Evolutionary conservation across 2,888 invertebrate species (phyloP), one percentile per base, ranked within the genome.

Genomic region (Bruchidius siliquastri): DNA sequence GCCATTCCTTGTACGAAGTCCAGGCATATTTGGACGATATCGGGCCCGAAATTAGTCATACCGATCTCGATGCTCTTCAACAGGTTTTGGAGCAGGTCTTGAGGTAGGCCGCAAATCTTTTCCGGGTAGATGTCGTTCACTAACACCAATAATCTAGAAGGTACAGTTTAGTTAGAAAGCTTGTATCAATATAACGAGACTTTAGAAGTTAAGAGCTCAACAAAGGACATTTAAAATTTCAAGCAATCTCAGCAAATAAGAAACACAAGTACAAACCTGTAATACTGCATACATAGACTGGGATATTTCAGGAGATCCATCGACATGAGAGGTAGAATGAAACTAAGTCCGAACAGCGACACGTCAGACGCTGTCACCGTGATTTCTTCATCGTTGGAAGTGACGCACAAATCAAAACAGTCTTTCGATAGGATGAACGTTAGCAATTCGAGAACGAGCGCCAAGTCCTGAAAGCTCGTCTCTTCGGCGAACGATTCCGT

Each of bases 371-470:
- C 88, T 8, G 87, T 86, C 20, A 87, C 83, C 4, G 83, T 83
- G 1, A 85, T 79, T 72, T 85, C 85, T 75, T 84, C 82, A 4
- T 82, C 77, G 67, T 78, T 77, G 3, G 72, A 76, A 6, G 76
- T 77, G 0, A 82, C 78, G 75, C 84, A 83, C 22, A 87, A 82
- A 81, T 86, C 85, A 67, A 87, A 79, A 74, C 86, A 87, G 79
- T 87, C 87, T 81, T 87, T 87, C 3, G 86, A 84, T 71, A 87
- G 76, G 32, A 86, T 84, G 75, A 84, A 85, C 6, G 86, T 86
- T 22, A 95, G 88, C 75, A 96, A 87, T 81, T 96, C 93, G 90
- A 96, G 92, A 13, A 96, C 88, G 3, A 95, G 88, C 72, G 93
- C 89, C 78, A 96, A 90, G 83, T 96, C 96, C 86, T 93, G 89